Conservation (phyloP, 2,888 invertebrate genomes). For the Drosophila tripunctata region DNA sequence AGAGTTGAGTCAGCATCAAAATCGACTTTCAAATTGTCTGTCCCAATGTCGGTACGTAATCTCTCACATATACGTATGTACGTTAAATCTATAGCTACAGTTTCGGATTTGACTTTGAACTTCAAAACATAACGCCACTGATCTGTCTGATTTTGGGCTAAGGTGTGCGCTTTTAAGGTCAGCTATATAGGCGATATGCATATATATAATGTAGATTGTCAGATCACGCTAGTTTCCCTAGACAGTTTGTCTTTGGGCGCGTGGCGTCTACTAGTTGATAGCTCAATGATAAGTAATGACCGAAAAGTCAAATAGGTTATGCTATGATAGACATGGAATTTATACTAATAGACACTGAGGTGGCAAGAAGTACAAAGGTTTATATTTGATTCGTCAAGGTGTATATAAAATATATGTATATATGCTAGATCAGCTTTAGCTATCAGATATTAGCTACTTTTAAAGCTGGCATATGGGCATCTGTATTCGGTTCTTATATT, state of each 20-base stretch:
- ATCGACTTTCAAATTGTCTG: slow-evolving; percentile 46
- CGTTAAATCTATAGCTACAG: background rate
- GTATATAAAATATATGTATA: too few species aligned
- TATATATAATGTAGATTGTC: slow-evolving; percentile 3
- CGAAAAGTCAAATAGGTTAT: too few species aligned
- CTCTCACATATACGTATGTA: slow-evolving; percentile 28
- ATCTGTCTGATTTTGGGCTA: slow-evolving; percentile 8
- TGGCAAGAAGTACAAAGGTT: too few species aligned
- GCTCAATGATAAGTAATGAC: slow-evolving; percentile 4
- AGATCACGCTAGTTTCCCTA: slow-evolving; percentile 7
- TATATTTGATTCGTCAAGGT: too few species aligned
- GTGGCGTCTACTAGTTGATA: slow-evolving; percentile 14
- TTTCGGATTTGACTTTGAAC: slow-evolving; percentile 64
- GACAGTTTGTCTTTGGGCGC: slow-evolving; percentile 26
- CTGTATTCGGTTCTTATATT: too few species aligned
- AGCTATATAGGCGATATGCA: too few species aligned
- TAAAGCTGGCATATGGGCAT: too few species aligned
- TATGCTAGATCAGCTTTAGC: too few species aligned
- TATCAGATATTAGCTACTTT: too few species aligned
- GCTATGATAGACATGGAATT: too few species aligned
- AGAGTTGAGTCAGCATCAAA: slow-evolving; percentile 54
- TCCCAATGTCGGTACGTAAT: slow-evolving; percentile 39
- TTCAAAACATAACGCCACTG: slow-evolving; percentile 43
- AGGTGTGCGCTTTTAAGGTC: slow-evolving; percentile 28
- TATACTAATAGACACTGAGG: too few species aligned